Base-by-base conservation (phyloP, 1,140 invertebrate genomes). In the Caenorhabditis brenneri region DNA sequence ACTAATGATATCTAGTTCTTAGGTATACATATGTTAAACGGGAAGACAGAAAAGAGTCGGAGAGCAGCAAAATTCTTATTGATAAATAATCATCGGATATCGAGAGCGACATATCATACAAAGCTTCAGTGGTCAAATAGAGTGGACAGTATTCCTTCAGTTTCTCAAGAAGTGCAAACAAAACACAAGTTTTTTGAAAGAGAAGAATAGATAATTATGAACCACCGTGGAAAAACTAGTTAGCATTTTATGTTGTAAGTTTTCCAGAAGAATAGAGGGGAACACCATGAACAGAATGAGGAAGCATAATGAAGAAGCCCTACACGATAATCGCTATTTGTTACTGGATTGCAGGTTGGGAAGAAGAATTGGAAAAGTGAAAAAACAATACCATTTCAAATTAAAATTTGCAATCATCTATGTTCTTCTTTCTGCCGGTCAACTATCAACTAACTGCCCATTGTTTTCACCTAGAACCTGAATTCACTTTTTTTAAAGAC, bases 1-100 rank as follows among this genome's bases (percentile, higher is more conserved):
- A 51, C 53, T 74, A 74, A 74, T 74, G 65, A 74, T 74, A 74
- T 74, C 65, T 74, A 74, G 65, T 74, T 74, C 65, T 74, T 74
- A 15, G 36, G 65, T 74, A 74, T 74, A 74, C 65, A 74, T 74
- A 74, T 74, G 65, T 74, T 74, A 42, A 74, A 46, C 36, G 36
- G 36, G 65, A 27, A 55, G 22, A 55, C n/a, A 74, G 15, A 74
- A 29, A 74, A 31, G n/a, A 31, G 36, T n/a, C 4, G 12, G 55
- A 65, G 60, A 36, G 65, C 10, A 33, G 27, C 53, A 36, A 65
- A 65, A 16, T 33, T 65, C 58, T 36, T 15, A 46, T 74, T 74
- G 65, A 74, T 74, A 74, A 74, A 74, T 74, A 74, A 74, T 74
- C 65, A 74, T 55, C 6, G 24, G 33, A 65, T 65, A 65, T 16